A percentile compares a stretch with the other conserved stretches of the same genome.
phyloP scores from a whole-genome alignment of 2,797 vertebrate genomes.

The Mastacembelus armatus region DNA sequence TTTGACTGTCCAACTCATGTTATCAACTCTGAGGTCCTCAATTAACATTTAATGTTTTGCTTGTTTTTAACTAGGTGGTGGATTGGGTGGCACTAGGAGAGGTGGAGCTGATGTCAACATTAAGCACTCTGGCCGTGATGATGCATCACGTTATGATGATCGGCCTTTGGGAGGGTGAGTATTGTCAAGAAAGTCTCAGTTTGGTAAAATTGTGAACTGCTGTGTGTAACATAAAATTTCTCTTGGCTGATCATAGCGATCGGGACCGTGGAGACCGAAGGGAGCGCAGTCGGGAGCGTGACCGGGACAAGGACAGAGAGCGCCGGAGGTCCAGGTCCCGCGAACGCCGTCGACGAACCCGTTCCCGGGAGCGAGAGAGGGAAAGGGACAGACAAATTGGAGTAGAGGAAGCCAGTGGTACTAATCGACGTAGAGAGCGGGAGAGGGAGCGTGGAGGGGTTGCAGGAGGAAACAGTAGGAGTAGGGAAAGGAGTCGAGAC shows the following conservation, averaged over 20 bases:
- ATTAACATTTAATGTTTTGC: neutral
- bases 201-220: fast-evolving
- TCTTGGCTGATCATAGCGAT: constrained; percentile 42
- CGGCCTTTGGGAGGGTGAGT: constrained; percentile 81
- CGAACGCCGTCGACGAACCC: constrained; percentile 82
- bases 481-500: constrained; percentile 84
- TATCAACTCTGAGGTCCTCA: neutral
- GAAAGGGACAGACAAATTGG: constrained; percentile 42
- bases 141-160: constrained; percentile 86
- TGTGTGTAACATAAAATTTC: neutral
- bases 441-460: constrained; percentile 68
- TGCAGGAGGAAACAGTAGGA: constrained; percentile 69
- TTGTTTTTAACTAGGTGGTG: constrained; percentile 75
- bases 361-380: constrained; percentile 82
- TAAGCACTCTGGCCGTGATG: constrained; percentile 93
- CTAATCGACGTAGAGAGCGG: constrained; percentile 74
- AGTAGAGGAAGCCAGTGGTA: constrained; percentile 49
- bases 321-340: constrained; percentile 84
- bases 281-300: constrained; percentile 88
- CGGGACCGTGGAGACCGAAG: constrained; percentile 85
- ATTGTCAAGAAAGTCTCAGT: fast-evolving
- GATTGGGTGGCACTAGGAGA: constrained; percentile 85
- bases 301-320: constrained; percentile 88
- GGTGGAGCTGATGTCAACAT: constrained; percentile 95
- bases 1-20: neutral